phyloP scores from a whole-genome alignment of 2,888 invertebrate genomes.

The Exocentrus adspersus region DNA sequence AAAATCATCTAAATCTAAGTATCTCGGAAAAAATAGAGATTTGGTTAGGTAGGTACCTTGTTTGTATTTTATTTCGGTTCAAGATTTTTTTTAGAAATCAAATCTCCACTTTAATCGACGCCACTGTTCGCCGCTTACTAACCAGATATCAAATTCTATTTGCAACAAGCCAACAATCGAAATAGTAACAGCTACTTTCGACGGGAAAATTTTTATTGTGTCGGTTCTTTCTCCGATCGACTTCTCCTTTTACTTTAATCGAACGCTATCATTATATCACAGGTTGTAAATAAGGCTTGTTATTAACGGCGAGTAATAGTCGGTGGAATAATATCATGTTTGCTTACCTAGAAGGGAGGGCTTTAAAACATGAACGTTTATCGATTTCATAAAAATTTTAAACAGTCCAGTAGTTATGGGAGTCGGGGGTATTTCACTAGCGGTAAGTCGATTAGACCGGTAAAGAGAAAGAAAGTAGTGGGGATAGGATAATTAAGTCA shows the following conservation, averaged over 20 bases:
- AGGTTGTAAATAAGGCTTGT: slow-evolving; percentile 10
- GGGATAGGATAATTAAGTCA: not conserved
- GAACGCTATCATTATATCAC: slow-evolving; percentile 12
- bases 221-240: slow-evolving; percentile 18
- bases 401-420: not conserved
- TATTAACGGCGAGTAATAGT: not conserved
- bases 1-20: too few species aligned
- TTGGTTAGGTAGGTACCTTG: too few species aligned
- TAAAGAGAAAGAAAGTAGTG: not conserved
- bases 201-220: slow-evolving; percentile 20
- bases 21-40: too few species aligned
- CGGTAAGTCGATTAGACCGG: not conserved
- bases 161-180: slow-evolving; percentile 9
- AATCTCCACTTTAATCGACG: too few species aligned
- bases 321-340: not conserved
- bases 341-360: slow-evolving; percentile 1
- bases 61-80: too few species aligned
- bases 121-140: slow-evolving; percentile 10
- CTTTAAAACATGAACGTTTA: slow-evolving; percentile 13
- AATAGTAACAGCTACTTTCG: slow-evolving; percentile 19
- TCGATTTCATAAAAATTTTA: slow-evolving; percentile 16
- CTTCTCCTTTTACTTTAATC: slow-evolving; percentile 14
- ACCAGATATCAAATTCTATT: slow-evolving; percentile 12
- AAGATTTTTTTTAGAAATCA: too few species aligned
- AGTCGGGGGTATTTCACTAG: not conserved